Evolutionary conservation across 2,888 invertebrate genomes (phyloP).

Genomic region (Galeruca laticollis): DNA sequence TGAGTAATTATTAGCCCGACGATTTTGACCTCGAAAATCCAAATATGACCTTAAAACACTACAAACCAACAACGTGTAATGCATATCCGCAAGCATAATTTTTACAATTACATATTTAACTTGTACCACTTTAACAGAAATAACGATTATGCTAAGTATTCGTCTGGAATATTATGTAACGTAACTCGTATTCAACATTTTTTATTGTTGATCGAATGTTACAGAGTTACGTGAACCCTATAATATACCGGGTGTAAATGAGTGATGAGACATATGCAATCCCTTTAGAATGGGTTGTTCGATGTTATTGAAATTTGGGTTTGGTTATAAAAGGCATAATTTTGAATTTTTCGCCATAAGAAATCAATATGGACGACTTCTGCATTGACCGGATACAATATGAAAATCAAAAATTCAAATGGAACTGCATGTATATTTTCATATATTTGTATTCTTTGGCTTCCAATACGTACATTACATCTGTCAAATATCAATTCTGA

Average conservation of each 20-base stretch:
- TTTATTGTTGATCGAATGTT: constrained; percentile 38
- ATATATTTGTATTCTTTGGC: too few species aligned
- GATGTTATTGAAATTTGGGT: too few species aligned
- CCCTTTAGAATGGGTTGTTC: neutral
- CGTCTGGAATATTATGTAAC: constrained; percentile 34
- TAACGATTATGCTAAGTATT: constrained; percentile 35
- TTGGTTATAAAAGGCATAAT: too few species aligned
- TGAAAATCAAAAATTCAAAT: too few species aligned
- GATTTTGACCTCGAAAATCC: constrained; percentile 51
- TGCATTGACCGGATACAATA: too few species aligned
- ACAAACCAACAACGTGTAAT: constrained; percentile 39
- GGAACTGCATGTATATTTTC: too few species aligned
- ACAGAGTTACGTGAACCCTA: constrained; percentile 26
- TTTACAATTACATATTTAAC: constrained; percentile 42
- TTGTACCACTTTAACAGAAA: constrained; percentile 35
- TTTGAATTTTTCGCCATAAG: too few species aligned
- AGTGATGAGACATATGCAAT: too few species aligned
- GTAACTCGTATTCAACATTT: constrained; percentile 31
- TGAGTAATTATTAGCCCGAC: constrained; percentile 45
- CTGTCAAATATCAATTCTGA: too few species aligned
- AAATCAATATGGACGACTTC: too few species aligned
- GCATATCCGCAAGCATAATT: constrained; percentile 43
- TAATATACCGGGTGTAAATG: too few species aligned
- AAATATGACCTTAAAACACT: constrained; percentile 47
- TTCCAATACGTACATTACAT: too few species aligned